Percentiles rank a stretch among this genome's conserved stretches.
These are phyloP conservation scores for Pimpla rufipes DNA, from an alignment of 2,888 invertebrate species.

Conservation along the genomic window DNA sequence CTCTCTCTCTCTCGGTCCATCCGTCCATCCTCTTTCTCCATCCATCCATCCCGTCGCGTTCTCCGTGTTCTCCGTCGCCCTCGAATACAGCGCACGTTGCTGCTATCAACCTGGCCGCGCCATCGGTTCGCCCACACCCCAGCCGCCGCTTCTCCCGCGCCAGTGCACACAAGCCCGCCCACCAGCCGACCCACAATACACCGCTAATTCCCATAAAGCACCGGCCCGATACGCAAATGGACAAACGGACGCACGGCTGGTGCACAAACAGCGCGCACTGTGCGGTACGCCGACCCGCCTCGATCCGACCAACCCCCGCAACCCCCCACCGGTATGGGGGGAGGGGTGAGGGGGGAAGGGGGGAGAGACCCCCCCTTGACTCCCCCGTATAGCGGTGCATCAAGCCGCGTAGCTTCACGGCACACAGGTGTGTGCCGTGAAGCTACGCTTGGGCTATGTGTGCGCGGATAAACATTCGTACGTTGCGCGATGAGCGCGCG, in stretches of 20 bases:
- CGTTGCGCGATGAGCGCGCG: background rate
- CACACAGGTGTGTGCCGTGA: conserved; percentile 34
- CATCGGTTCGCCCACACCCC: conserved; percentile 65
- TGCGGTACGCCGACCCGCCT: conserved; percentile 73
- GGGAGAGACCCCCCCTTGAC: conserved; percentile 60
- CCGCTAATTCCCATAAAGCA: conserved; percentile 85
- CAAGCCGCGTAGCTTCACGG: conserved; percentile 38
- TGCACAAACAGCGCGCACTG: conserved; percentile 73
- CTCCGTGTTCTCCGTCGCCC: conserved; percentile 16
- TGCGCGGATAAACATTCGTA: conserved; percentile 8
- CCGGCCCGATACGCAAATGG: conserved; percentile 83
- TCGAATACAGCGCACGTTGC: conserved; percentile 45
- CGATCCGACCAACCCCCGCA: conserved; percentile 57
- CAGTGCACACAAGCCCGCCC: conserved; percentile 81
- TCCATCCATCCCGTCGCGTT: conserved; percentile 58
- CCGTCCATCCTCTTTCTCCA: conserved; percentile 31
- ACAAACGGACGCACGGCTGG: conserved; percentile 80
- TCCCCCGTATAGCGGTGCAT: conserved; percentile 36
- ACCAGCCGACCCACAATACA: conserved; percentile 83
- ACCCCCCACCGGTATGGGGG: no score
- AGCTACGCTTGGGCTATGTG: background rate
- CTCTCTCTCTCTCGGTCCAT: conserved; percentile 13
- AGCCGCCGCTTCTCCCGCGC: conserved; percentile 77
- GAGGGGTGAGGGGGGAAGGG: no score
- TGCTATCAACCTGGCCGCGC: conserved; percentile 43